Percentiles rank a stretch among this genome's conserved stretches.
These are phyloP conservation scores for Branchinecta lynchi DNA, from an alignment of 1,140 invertebrate species.

Conservation along the genomic window DNA sequence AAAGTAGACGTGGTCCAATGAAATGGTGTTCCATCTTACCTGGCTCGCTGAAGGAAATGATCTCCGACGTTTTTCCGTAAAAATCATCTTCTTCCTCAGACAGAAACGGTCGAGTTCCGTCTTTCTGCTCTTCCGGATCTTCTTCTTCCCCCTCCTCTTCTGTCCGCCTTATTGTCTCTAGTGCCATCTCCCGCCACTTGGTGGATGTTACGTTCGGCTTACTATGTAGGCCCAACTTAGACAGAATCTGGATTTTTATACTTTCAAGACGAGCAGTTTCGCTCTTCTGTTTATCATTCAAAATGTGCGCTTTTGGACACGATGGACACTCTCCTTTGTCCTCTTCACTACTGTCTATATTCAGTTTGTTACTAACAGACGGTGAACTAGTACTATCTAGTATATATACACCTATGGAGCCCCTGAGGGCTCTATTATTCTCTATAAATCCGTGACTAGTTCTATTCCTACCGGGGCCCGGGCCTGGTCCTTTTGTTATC, in stretches of 20 bases:
- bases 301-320: not conserved
- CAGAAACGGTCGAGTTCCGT: conserved; percentile 25
- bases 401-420: conserved; percentile 11
- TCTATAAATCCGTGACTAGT: no score
- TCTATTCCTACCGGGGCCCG: not conserved
- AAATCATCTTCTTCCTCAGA: conserved; percentile 47
- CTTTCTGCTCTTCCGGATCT: conserved; percentile 14
- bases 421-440: not conserved
- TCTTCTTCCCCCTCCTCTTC: conserved; percentile 31
- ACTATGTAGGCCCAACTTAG: conserved; percentile 47
- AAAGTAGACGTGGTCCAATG: no score
- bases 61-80: conserved; percentile 58
- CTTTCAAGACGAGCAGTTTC: conserved; percentile 50
- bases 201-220: conserved; percentile 52
- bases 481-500: not conserved
- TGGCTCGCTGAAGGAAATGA: conserved; percentile 62
- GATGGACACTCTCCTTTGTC: not conserved
- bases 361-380: not conserved
- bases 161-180: conserved; percentile 49
- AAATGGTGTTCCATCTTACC: conserved; percentile 35
- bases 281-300: conserved; percentile 20
- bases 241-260: conserved; percentile 57
- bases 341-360: not conserved
- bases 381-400: not conserved
- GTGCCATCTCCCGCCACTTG: conserved; percentile 41